Base-by-base conservation (phyloP, 2,888 invertebrate species). In the Drosophila limbata region DNA sequence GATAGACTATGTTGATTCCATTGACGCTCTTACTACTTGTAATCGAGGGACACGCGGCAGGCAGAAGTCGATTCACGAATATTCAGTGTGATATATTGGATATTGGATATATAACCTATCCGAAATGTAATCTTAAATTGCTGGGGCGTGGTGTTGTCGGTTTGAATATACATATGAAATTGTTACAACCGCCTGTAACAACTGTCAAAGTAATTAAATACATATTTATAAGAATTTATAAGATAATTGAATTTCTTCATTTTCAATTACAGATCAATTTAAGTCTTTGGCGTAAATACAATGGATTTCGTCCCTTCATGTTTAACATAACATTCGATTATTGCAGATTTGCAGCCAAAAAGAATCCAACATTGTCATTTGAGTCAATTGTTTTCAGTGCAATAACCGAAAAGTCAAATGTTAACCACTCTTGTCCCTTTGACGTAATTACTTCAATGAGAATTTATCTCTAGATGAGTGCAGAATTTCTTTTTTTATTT, bases 401-500 rank as follows among this genome's bases (percentile, higher is more conserved):
- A 0, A 0, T 73, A 0, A 0, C 1, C 0, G n/a, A 31, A 0
- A 8, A 0, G 0, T 64, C 77, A 0, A 77, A 77, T 42, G 0
- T 73, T 0, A 77, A 77, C 42, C 77, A 77, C 19, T 19, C 66
- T 2, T 77, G 77, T 6, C 77, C 77, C 0, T 77, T 61, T 33
- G 42, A 59, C 0, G 77, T 77, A 31, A 44, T 57, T 55, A 40
- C 1, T 13, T 4, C 4, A 4, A 1, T 1, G 0, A 11, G 1
- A 9, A 28, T 15, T 40, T 9, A 3, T 3, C 17, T 17, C 3
- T 9, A 40, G 9, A 19, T 11, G 5, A 40, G 0, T 33, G 5
- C 9, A n/a, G 47, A 2, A 2, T 13, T 2, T 15, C 1, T n/a
- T n/a, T 25, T 59, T 50, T 17, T 0, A 4, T 19, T 42, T 11